Evolutionary conservation across 2,888 invertebrate genomes (phyloP), one percentile per base, ranked within the genome.

Genomic region (Caenorhabditis doughertyi): DNA sequence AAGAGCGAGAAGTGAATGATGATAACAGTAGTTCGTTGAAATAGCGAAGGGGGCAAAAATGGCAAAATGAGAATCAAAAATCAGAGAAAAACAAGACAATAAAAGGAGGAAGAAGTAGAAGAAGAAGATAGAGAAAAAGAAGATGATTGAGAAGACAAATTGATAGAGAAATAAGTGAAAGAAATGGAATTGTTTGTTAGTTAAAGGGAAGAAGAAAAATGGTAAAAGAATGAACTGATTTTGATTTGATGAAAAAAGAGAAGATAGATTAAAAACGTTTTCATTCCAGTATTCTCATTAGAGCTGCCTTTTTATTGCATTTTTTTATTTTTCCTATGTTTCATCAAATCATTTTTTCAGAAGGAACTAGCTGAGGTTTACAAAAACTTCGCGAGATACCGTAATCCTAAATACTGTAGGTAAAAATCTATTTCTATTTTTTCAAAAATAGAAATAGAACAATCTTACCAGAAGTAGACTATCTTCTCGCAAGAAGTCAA

Each of bases 21-120:
- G 65, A 65, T 65, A 65, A 51, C 65, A 65, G 65, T 51, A 32
- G 51, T 29, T 44, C 27, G 16, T 5, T 35, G 65, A 35, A 65
- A 23, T 23, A 60, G 25, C 16, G 47, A 64, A 47, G 32, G 23
- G 1, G 44, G 21, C n/a, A n/a, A n/a, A n/a, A n/a, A n/a, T n/a
- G n/a, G n/a, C 4, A 13, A 29, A 53, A 42, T 9, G 23, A 23
- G 65, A 74, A 74, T 74, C 74, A 67, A 74, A 74, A 74, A 74
- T 74, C 74, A 64, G 29, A 47, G 49, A 21, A 73, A 62, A 62
- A 55, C 39, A 67, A 74, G 64, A 56, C 25, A 39, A 70, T 39
- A 27, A 68, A 55, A 39, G 32, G 32, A 32, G 9, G 39, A 39
- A 39, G 39, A 39, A 9, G 39, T 39, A 7, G 39, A 53, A 44